These are phyloP conservation scores for Aurelia aurita complex sp. Pacific DNA, from an alignment of 30 jellyfish, hydroid and myxozoan genomes.

Conservation along the genomic window DNA sequence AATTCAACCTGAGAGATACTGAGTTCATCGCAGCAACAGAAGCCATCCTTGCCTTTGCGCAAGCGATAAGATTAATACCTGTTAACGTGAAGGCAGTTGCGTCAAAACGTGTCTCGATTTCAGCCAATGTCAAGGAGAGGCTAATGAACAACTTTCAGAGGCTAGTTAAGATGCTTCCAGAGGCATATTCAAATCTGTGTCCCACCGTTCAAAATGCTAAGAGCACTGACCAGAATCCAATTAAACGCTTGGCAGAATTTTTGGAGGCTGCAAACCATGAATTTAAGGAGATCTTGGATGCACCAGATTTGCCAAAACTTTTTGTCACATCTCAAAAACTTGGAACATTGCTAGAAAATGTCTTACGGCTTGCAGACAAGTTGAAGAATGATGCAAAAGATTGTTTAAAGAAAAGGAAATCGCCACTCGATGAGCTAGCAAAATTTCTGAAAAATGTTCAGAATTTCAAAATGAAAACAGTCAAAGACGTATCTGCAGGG, in stretches of 20 bases:
- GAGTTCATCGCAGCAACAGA: constrained; percentile 32
- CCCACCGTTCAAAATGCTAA: not conserved
- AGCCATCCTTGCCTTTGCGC: constrained; percentile 32
- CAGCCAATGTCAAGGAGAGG: not conserved
- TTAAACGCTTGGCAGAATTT: constrained; percentile 16
- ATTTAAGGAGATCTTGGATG: constrained; percentile 8
- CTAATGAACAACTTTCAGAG: constrained; percentile 15
- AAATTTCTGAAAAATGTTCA: constrained; percentile 46
- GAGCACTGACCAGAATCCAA: not conserved
- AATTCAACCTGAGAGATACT: constrained; percentile 22
- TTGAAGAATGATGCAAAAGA: not conserved
- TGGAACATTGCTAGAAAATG: constrained; percentile 38
- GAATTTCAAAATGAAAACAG: constrained; percentile 42
- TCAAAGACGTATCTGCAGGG: constrained; percentile 49
- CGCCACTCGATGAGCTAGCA: constrained; percentile 71
- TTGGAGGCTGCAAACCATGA: constrained; percentile 16
- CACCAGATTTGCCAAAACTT: not conserved
- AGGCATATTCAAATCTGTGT: constrained; percentile 39
- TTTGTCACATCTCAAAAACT: constrained; percentile 27
- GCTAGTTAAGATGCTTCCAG: constrained; percentile 15
- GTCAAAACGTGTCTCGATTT: constrained; percentile 17
- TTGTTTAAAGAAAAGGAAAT: constrained; percentile 13
- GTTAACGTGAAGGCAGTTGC: constrained; percentile 17
- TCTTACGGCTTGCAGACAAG: constrained; percentile 12
- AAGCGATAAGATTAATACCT: constrained; percentile 58